A percentile compares a stretch with the other conserved stretches of the same genome.
phyloP scores from a whole-genome alignment of 1,140 invertebrate species.

The Diabrotica virgifera region DNA sequence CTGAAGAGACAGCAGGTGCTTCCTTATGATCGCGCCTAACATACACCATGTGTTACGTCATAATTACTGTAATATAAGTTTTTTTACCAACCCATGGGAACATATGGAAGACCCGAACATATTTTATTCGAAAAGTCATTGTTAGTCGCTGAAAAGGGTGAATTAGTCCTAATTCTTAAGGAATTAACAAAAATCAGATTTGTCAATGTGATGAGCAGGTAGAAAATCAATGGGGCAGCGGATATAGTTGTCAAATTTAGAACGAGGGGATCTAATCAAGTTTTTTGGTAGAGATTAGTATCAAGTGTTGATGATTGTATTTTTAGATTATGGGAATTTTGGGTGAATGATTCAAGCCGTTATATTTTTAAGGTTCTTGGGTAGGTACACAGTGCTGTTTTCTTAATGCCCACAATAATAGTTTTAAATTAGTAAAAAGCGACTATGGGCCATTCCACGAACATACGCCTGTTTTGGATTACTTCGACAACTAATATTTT shows the following conservation, averaged over 20 bases:
- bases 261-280: constrained; percentile 7
- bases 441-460: no score
- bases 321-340: not conserved
- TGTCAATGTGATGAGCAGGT: constrained; percentile 39
- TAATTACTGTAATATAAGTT: constrained; percentile 42
- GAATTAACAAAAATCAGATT: constrained; percentile 31
- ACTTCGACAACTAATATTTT: no score
- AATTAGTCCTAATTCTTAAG: constrained; percentile 25
- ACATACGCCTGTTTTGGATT: no score
- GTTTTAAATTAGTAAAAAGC: no score
- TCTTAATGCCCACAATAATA: no score
- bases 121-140: not conserved
- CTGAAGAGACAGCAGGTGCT: constrained; percentile 28
- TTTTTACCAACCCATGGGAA: constrained; percentile 31
- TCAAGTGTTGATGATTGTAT: constrained; percentile 12
- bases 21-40: constrained; percentile 30
- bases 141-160: constrained; percentile 36
- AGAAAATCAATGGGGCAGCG: constrained; percentile 28
- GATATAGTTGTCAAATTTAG: constrained; percentile 30
- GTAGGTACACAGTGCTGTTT: no score
- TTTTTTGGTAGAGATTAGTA: constrained; percentile 5
- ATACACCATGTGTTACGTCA: constrained; percentile 39
- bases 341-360: no score
- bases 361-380: no score
- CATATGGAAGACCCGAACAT: constrained; percentile 35